phyloP scores from a whole-genome alignment of 2,888 invertebrate species.

The Mythimna pallens region DNA sequence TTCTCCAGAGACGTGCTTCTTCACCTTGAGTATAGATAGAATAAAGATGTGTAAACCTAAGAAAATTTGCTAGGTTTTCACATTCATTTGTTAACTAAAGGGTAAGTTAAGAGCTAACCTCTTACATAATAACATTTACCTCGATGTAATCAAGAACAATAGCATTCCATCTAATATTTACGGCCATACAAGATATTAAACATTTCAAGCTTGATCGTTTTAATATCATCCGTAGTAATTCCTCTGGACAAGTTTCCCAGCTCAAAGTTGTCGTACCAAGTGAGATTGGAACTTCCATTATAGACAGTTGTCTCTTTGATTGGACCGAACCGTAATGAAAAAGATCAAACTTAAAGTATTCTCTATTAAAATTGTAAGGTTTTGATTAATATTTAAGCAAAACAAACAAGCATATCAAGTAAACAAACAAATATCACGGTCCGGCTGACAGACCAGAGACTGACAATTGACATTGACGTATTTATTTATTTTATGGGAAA shows the following conservation, averaged over 20 bases:
- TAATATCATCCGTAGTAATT: slow-evolving; percentile 72
- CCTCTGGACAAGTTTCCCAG: slow-evolving; percentile 71
- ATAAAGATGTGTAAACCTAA: not conserved
- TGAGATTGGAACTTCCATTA: slow-evolving; percentile 1
- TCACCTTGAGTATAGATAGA: no score
- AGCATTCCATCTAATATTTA: slow-evolving; percentile 73
- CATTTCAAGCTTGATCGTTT: slow-evolving; percentile 64
- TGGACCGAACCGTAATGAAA: not conserved
- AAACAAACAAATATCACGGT: not conserved
- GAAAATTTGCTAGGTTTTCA: not conserved
- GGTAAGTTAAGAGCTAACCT: not conserved
- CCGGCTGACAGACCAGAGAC: no score
- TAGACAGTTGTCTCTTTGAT: not conserved
- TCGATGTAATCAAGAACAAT: slow-evolving; percentile 66
- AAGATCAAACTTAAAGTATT: not conserved
- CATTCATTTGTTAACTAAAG: not conserved
- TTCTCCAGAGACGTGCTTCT: no score
- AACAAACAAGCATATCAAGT: not conserved
- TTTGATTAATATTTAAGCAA: no score
- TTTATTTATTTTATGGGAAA: no score
- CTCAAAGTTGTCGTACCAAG: not conserved
- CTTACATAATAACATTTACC: slow-evolving; percentile 58
- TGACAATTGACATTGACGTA: no score
- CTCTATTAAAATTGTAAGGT: not conserved
- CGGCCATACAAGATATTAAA: slow-evolving; percentile 70